phyloP scores from a whole-genome alignment of 2,797 vertebrate species.

The Lagodon rhomboides region DNA sequence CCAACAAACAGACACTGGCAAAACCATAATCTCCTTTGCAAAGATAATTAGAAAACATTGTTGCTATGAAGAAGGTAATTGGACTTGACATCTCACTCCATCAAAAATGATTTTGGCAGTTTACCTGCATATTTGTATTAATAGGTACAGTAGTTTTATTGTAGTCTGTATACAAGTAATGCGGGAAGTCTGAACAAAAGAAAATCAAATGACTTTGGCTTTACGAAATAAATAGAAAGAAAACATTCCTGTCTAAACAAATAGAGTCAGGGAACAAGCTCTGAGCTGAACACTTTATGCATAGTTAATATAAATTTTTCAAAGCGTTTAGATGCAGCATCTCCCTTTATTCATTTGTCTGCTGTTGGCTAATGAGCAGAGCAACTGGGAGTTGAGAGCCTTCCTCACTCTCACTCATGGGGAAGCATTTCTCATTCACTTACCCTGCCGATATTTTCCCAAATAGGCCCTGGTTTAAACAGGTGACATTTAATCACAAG shows the following conservation, averaged over 20 bases:
- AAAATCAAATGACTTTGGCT: not conserved
- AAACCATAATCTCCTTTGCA: no score
- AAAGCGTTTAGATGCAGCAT: not conserved
- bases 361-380: conserved; percentile 17
- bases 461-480: conserved; percentile 27
- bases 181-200: not conserved
- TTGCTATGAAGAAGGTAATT: not conserved
- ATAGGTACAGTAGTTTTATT: not conserved
- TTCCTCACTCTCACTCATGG: conserved; percentile 13
- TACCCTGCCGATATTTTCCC: conserved; percentile 22
- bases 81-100: not conserved
- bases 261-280: not conserved
- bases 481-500: conserved; percentile 51
- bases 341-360: not conserved
- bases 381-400: conserved; percentile 9
- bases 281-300: not conserved
- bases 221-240: not conserved
- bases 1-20: no score
- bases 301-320: not conserved
- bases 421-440: conserved; percentile 7
- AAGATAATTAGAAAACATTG: not conserved
- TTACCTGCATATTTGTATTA: not conserved
- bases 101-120: not conserved
- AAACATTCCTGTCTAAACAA: not conserved
- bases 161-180: no score